Conservation (phyloP, 92 coral and sea anemone species). For the Epizoanthus scotinus region DNA sequence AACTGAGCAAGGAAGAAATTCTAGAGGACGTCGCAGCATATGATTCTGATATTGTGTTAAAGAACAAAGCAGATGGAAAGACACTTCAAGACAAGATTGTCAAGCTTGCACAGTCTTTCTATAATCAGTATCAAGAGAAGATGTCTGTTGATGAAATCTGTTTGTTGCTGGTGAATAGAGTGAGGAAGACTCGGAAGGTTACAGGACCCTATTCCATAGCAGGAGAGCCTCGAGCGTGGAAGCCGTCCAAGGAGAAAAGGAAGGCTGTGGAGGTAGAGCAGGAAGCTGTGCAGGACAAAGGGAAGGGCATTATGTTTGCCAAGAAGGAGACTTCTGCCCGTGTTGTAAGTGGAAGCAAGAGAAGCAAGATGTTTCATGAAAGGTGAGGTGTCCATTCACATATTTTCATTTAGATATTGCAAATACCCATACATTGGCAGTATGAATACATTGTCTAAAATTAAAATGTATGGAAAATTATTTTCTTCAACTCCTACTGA, state of each 20-base stretch:
- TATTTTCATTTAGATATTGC: background rate
- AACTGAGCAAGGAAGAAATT: conserved; percentile 59
- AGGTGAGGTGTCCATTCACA: conserved; percentile 14
- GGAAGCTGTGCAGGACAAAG: conserved; percentile 30
- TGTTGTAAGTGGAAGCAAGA: conserved; percentile 42
- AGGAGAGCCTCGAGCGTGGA: conserved; percentile 60
- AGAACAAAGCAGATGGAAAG: conserved; percentile 31
- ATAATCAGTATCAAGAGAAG: conserved; percentile 81
- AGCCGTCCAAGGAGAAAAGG: conserved; percentile 33
- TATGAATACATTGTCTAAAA: too few relatives aligned
- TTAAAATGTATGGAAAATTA: too few relatives aligned
- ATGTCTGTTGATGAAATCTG: conserved; percentile 84
- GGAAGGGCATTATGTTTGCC: conserved; percentile 28
- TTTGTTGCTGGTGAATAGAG: conserved; percentile 78
- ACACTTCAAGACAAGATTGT: conserved; percentile 44
- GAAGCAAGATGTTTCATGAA: conserved; percentile 15
- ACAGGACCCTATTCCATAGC: conserved; percentile 57
- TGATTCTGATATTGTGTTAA: conserved; percentile 36
- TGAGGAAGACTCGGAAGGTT: conserved; percentile 54
- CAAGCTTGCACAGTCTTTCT: conserved; percentile 57
- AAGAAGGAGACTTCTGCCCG: conserved; percentile 55
- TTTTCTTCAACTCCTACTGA: too few relatives aligned
- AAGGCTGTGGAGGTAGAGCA: conserved; percentile 4
- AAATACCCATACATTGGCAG: too few relatives aligned
- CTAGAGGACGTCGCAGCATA: conserved; percentile 87